Evolutionary conservation across 1,140 invertebrate species (phyloP), one percentile per base, ranked within the genome.

Genomic region (Plutomurus gul): DNA sequence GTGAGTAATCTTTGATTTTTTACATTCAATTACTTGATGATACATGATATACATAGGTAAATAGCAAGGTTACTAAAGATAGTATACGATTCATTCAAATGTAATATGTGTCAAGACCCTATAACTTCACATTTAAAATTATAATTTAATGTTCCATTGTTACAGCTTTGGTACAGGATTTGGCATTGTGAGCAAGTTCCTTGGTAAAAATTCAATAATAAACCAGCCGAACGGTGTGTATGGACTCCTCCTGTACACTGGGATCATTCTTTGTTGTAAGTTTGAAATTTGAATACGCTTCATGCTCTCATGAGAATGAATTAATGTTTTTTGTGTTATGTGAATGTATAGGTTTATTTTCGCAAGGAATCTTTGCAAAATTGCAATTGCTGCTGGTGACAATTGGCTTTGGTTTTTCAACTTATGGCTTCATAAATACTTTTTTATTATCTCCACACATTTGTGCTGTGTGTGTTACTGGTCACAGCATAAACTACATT

Each of bases 401-500:
- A 11, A 47, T 74, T 7, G 72, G 72, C 16, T 74, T 74, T 49
- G 43, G 27, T 6, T 22, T 49, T 10, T 74, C 72, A 7, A 74
- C 72, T 8, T 74, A 74, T 33, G 72, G 72, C 2, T 74, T 74
- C 22, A 47, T 74, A 5, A 49, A 74, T 18, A 47, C 30, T 1
- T 49, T 74, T 6, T 47, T 47, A n/a, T 30, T 74, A 8, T 74
- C 72, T 13, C 72, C 72, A 16, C 39, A 47, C 18, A 47, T 49
- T 25, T 74, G 72, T 47, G 72, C 46, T 10, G 39, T 74, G 0
- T 74, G 46, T 20, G 1, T 49, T 18, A n/a, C 25, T 30, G 43
- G 27, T 0, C 72, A 74, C 8, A 30, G 40, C 1, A 47, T 74
- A 18, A 74, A 74, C 30, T 74, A 74, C 72, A 36, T 74, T 49